A percentile compares a stretch with the other conserved stretches of the same genome.
Evolutionary conservation across 2,888 invertebrate species (phyloP).

Genomic region (Drosophila pseudotakahashii): DNA sequence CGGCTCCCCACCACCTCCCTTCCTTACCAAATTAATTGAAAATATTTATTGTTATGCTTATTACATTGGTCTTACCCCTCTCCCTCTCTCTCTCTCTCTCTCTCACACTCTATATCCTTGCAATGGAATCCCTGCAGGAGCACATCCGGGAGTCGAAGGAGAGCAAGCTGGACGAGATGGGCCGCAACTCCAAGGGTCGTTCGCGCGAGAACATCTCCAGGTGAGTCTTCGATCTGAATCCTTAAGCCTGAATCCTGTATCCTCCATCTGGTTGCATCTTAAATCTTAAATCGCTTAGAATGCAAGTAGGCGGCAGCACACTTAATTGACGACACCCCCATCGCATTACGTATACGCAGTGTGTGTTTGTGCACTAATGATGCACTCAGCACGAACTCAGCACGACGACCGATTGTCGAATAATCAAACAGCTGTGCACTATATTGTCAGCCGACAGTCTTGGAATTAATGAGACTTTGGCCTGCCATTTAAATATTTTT

Average conservation of each 20-base stretch:
- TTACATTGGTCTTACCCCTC: slow-evolving; percentile 35
- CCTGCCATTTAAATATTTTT: too few species aligned
- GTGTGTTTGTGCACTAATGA: slow-evolving; percentile 7
- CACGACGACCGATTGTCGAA: neutral
- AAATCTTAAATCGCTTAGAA: neutral
- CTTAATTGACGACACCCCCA: neutral
- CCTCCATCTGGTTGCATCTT: neutral
- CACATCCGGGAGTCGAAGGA: slow-evolving; percentile 92
- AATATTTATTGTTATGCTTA: slow-evolving; percentile 70
- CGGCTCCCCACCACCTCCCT: neutral
- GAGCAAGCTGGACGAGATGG: slow-evolving; percentile 90
- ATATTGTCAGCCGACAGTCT: neutral
- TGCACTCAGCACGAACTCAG: neutral
- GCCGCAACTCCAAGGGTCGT: slow-evolving; percentile 84
- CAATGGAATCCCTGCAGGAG: slow-evolving; percentile 85
- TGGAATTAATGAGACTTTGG: neutral
- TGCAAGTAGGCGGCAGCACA: neutral
- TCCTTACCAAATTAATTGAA: slow-evolving; percentile 61
- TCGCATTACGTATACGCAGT: slow-evolving; percentile 19
- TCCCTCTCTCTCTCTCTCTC: neutral
- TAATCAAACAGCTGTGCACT: neutral
- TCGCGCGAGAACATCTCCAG: slow-evolving; percentile 84
- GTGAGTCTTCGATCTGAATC: slow-evolving; percentile 33
- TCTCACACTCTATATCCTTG: too few species aligned
- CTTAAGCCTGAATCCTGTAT: too few species aligned